Base-by-base conservation (phyloP, 1,140 invertebrate genomes). In the Hydropsyche tenuis region DNA sequence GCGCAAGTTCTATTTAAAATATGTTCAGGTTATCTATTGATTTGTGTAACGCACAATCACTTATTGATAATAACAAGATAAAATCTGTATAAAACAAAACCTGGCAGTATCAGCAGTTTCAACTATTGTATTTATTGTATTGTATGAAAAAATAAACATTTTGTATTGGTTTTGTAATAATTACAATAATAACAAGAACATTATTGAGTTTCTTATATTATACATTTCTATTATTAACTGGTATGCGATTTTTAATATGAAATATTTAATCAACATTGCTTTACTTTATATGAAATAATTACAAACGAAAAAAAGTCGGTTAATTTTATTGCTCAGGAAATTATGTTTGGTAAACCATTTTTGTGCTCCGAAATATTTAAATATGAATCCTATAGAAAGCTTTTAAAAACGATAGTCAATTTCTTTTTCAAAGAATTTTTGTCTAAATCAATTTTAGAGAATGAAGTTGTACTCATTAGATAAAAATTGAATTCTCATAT, bases 111-210 rank as follows among this genome's bases (percentile, higher is more conserved):
- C 43, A 48, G 56, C 62, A 48, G 70, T 16, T 43, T 75, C 23
- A 68, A 72, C 76, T 77, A 77, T 73, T 77, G 76, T 77, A 77
- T 60, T 77, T 77, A 77, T 77, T 77, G 73, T 75, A 72, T 42
- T 73, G 76, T 77, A 73, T 77, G 76, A 75, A 77, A 76, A 77
- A 77, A 77, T 75, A 75, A 77, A 77, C 71, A 73, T 53, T 75
- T 77, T 75, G 43, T 43, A 25, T 74, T 66, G 18, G 25, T 60
- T n/a, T 64, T 46, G 37, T 22, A 46, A 68, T 64, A 64, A 48
- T 70, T 30, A 56, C 48, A 68, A 70, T 45, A 42, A 42, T 70
- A 70, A 68, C 65, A 68, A 68, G 65, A 68, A 27, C 43, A 60
- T 68, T 68, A 68, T 48, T 68, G 65, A 68, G 37, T 68, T 30